Evolutionary conservation across 2,113 vertebrate genomes (phyloP).

Genomic region (Brevimyrus niger): DNA sequence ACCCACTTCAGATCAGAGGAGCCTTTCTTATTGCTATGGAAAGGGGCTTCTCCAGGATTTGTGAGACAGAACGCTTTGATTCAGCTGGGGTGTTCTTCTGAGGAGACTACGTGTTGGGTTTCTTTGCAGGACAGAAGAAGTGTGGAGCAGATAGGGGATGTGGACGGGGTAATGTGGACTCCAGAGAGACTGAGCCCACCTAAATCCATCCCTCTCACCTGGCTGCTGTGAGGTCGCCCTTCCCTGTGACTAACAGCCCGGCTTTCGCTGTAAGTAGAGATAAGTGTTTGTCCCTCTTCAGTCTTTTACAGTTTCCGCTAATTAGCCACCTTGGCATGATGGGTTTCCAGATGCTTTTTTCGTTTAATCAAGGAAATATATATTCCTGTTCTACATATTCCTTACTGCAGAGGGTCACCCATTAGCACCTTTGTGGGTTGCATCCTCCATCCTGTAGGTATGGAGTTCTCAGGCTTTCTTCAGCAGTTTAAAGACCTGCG

Average conservation of each 20-base stretch:
- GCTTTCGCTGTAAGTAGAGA: constrained; percentile 17
- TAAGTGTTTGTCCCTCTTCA: background rate
- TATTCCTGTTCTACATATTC: background rate
- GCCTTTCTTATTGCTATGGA: background rate
- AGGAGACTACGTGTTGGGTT: background rate
- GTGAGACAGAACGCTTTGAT: background rate
- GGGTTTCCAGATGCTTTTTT: background rate
- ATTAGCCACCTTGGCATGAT: background rate
- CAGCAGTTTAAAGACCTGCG: background rate
- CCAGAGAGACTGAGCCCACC: constrained; percentile 1
- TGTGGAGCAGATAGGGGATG: background rate
- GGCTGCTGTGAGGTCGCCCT: background rate
- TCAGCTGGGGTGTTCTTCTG: background rate
- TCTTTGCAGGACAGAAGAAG: background rate
- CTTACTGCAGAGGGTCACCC: background rate
- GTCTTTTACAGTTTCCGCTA: background rate
- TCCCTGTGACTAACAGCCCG: background rate
- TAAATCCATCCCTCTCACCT: background rate
- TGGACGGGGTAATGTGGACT: constrained; percentile 15
- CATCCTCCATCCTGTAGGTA: background rate
- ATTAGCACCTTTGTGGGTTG: background rate
- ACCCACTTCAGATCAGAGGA: background rate
- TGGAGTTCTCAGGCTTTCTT: background rate
- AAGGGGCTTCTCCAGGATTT: background rate
- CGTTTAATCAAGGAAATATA: background rate